Evolutionary conservation across 2,888 invertebrate genomes (phyloP), one percentile per base, ranked within the genome.

Genomic region (Pseudolycoriella hygida): DNA sequence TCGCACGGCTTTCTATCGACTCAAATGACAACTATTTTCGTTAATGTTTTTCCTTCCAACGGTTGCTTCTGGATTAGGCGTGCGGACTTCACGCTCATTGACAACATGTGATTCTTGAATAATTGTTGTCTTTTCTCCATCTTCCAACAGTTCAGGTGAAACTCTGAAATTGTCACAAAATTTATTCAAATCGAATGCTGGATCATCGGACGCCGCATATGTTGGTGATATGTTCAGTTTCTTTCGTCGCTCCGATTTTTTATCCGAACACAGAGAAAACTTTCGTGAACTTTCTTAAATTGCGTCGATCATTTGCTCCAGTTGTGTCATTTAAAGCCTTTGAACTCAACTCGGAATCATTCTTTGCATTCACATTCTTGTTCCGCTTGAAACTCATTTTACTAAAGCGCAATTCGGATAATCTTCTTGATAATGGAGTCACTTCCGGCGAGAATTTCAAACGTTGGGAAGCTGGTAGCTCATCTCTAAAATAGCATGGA

Each of bases 221-320:
- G 62, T 61, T 34, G 64, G 59, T 25, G 62, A 62, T 42, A 14
- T 40, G 52, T 57, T 56, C 17, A 50, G 50, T 15, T 15, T 49
- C 46, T 37, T 49, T 17, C 37, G 46, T 10, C 43, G 47, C 4
- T 42, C 32, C 0, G 38, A 32, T 45, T 52, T 53, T 30, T 54
- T 54, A 44, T 55, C 55, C 11, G 59, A 55, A 0, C 57, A 51
- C 45, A 55, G 55, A 5, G 55, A 52, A 38, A 61, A 62, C 46
- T 64, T 64, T n/a, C 58, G 56, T 3, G 60, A 62, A 51, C 64
- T 64, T 50, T 63, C 62, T 15, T 65, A 50, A 43, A 65, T 65
- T 25, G 64, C 64, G 48, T 65, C 64, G 47, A 65, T 65, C 64
- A 65, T 65, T 40, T 58, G 58, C 44, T 64, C 63, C 46, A 65